Conservation (phyloP, 2,113 vertebrate genomes). For the Peucedramus taeniatus region DNA sequence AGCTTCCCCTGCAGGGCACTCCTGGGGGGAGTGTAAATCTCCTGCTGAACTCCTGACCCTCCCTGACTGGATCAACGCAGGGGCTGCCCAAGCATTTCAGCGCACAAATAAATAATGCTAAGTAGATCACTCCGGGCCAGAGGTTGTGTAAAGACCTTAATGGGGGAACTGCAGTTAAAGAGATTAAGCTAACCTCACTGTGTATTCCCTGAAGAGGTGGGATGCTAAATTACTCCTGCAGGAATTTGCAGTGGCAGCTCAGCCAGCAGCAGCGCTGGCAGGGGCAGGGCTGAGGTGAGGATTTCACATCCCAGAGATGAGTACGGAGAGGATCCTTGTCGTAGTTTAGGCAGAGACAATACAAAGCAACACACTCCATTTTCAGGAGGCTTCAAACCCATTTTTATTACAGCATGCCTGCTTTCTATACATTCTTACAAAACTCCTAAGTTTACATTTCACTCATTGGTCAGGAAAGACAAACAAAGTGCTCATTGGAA, state of each 20-base stretch:
- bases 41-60: conserved; percentile 25
- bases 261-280: neutral
- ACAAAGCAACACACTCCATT: neutral
- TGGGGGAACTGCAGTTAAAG: conserved; percentile 43
- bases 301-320: neutral
- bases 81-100: conserved; percentile 24
- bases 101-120: conserved; percentile 54
- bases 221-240: conserved; percentile 17
- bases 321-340: neutral
- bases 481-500: neutral
- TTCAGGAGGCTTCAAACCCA: neutral
- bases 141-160: conserved; percentile 58
- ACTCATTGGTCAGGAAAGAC: neutral
- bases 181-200: conserved; percentile 11
- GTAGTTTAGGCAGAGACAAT: neutral
- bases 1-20: neutral
- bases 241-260: neutral
- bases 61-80: neutral
- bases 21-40: neutral
- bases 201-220: neutral
- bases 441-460: neutral
- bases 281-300: neutral
- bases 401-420: neutral
- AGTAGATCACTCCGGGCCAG: conserved; percentile 45
- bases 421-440: neutral